Evolutionary conservation across 2,113 vertebrate genomes (phyloP), one percentile per base, ranked within the genome.

Genomic region (Forbesichthys agassizii): DNA sequence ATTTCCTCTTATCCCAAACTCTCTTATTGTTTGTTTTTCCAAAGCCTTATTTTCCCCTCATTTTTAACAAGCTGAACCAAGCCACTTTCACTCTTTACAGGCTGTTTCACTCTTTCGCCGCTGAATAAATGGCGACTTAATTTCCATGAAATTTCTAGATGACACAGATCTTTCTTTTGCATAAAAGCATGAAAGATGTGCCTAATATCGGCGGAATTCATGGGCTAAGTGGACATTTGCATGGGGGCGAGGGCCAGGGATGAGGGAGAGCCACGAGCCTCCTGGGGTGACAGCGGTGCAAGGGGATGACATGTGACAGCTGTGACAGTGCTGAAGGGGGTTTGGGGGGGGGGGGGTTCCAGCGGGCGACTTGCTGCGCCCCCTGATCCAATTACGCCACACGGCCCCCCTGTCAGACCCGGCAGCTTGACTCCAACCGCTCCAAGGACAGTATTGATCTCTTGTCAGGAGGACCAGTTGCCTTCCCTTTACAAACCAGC

Each of bases 181-280:
- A 98, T 98, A 98, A 99, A 99, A 94, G 96, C 96, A 98, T 98
- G 96, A 96, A 98, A 93, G 96, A 95, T 91, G 93, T 90, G 93
- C 92, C 95, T 98, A 96, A 98, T 96, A 96, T 95, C 91, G 92
- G 93, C 93, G 88, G 95, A 95, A 95, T 98, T 97, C 95, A 94
- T 95, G 94, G 91, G 92, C 95, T 98, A 98, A 97, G 95, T 96
- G 96, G 96, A 98, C 96, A 98, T 98, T 98, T 98, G 96, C 97
- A 98, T 96, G 61, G 94, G 94, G 94, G 88, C 91, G 86, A 91
- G 91, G 88, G 86, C 86, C 91, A 93, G 91, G 88, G 88, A 92
- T 90, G 88, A 89, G 87, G 86, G 92, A 90, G 90, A 91, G 88
- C 90, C 91, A 73, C 90, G 88, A 93, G 94, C 94, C 96, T 96